These are phyloP conservation scores for Heterodera carotae DNA, from an alignment of 1,140 invertebrate genomes.

Conservation along the genomic window DNA sequence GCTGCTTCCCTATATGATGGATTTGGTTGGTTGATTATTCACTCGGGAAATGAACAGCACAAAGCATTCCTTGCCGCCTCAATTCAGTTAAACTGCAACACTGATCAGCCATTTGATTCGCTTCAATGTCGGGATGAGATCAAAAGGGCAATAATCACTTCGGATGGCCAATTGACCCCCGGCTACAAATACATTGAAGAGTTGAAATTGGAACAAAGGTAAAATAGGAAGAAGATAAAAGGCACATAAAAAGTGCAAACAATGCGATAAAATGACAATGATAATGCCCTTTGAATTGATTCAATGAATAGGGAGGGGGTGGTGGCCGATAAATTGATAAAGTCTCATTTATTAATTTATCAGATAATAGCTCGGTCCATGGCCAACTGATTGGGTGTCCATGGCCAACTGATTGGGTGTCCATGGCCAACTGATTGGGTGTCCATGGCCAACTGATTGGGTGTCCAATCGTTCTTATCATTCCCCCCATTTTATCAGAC, in stretches of 20 bases:
- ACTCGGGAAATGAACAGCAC: background rate
- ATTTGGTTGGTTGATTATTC: constrained; percentile 72
- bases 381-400: no score
- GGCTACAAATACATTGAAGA: constrained; percentile 93
- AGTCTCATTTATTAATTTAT: no score
- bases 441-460: no score
- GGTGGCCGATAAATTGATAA: no score
- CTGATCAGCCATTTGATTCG: constrained; percentile 59
- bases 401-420: no score
- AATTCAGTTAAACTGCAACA: constrained; percentile 71
- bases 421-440: no score
- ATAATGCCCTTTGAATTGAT: no score
- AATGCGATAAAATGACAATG: no score
- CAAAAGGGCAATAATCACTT: constrained; percentile 82
- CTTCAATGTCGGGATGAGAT: constrained; percentile 60
- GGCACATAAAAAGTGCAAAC: background rate
- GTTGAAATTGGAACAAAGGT: constrained; percentile 72
- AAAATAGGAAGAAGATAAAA: background rate
- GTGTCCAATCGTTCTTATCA: no score
- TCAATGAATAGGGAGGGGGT: no score
- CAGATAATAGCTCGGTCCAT: no score
- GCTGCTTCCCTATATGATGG: constrained; percentile 81
- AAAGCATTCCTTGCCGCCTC: background rate
- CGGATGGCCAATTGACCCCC: constrained; percentile 86
- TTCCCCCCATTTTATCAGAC: constrained; percentile 37